phyloP scores from a whole-genome alignment of 1,140 invertebrate genomes.

The Calycopis cecrops region DNA sequence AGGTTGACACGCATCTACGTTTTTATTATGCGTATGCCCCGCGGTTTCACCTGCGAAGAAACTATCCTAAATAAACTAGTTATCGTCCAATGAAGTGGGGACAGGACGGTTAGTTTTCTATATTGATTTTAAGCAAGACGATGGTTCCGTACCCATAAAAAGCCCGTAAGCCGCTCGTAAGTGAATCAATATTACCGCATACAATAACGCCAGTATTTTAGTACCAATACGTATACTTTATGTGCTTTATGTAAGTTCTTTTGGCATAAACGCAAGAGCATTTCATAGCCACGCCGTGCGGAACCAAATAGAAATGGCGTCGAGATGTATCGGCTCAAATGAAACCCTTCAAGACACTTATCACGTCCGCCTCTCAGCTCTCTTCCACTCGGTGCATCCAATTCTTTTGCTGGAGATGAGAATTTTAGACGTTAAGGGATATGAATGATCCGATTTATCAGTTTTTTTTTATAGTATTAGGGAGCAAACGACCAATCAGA shows the following conservation, averaged over 20 bases:
- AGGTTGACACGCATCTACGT: too few species aligned
- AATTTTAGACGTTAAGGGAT: neutral
- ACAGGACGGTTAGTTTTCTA: too few species aligned
- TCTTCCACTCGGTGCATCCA: constrained; percentile 30
- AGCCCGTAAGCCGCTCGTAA: too few species aligned
- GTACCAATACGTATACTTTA: neutral
- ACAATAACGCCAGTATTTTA: neutral
- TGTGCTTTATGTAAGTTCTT: constrained; percentile 15
- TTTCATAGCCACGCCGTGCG: constrained; percentile 30
- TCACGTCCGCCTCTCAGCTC: constrained; percentile 31
- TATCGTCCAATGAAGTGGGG: too few species aligned
- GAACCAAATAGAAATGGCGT: constrained; percentile 31
- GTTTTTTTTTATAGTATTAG: too few species aligned
- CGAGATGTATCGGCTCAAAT: constrained; percentile 27
- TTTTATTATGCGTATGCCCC: too few species aligned
- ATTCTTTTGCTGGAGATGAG: constrained; percentile 19
- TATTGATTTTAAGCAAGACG: too few species aligned
- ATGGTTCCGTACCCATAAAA: too few species aligned
- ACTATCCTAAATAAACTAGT: too few species aligned
- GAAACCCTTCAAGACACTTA: constrained; percentile 39
- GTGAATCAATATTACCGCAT: neutral
- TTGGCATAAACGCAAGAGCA: constrained; percentile 18
- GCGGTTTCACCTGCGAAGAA: too few species aligned
- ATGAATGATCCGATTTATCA: too few species aligned
- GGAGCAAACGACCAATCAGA: too few species aligned